phyloP scores from a whole-genome alignment of 2,888 invertebrate species.

The Iphiclides podalirius region DNA sequence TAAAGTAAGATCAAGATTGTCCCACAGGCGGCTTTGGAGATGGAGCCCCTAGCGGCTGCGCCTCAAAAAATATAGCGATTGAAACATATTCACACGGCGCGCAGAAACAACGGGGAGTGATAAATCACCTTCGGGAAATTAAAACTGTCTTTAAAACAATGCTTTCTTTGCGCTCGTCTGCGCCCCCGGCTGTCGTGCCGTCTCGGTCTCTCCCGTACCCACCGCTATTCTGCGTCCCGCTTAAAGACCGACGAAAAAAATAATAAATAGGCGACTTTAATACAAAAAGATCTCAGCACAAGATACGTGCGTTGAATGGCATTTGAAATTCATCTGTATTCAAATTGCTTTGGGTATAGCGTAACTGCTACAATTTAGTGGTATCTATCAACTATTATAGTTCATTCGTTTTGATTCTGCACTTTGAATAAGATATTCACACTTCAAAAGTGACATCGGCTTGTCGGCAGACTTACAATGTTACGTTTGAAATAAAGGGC shows the following conservation, averaged over 20 bases:
- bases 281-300: slow-evolving; percentile 2
- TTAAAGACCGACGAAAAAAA: slow-evolving; percentile 25
- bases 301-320: slow-evolving; percentile 16
- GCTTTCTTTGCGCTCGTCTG: slow-evolving; percentile 59
- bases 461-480: no score
- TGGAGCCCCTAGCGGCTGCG: slow-evolving; percentile 4
- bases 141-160: slow-evolving; percentile 79
- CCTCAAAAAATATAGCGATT: slow-evolving; percentile 43
- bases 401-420: no score
- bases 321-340: slow-evolving; percentile 27
- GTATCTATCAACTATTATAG: no score
- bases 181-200: slow-evolving; percentile 38
- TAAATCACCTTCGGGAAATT: slow-evolving; percentile 81
- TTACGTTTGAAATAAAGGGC: no score
- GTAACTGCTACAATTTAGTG: no score
- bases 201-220: slow-evolving; percentile 30
- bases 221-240: slow-evolving; percentile 24
- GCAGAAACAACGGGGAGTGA: slow-evolving; percentile 55
- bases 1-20: no score
- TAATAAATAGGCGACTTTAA: slow-evolving; percentile 24
- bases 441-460: no score
- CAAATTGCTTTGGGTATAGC: no score
- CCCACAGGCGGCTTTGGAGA: no score
- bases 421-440: no score
- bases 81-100: slow-evolving; percentile 42